These are phyloP conservation scores for Cryptosula pallasiana DNA, from an alignment of 2,888 invertebrate species.

Conservation along the genomic window DNA sequence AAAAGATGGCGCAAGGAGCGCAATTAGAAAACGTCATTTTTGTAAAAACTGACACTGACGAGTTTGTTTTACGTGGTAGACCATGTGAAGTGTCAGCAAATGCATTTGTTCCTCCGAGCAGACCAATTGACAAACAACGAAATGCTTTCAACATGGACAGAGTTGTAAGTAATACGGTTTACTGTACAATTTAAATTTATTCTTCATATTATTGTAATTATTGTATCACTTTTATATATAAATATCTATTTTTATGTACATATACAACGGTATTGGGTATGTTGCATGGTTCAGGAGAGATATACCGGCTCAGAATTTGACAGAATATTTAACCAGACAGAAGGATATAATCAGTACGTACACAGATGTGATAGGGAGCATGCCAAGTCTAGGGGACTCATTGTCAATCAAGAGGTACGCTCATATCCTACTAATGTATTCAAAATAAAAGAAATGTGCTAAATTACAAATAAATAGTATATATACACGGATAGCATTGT, in stretches of 20 bases:
- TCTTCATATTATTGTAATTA: no score
- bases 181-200: no score
- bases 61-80: constrained; percentile 43
- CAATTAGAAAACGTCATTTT: constrained; percentile 22
- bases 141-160: constrained; percentile 43
- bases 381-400: constrained; percentile 46
- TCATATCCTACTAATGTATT: neutral
- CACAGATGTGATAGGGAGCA: constrained; percentile 52
- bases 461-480: no score
- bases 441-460: no score
- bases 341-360: constrained; percentile 46
- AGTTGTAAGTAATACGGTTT: no score
- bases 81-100: constrained; percentile 51
- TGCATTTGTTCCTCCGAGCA: constrained; percentile 45
- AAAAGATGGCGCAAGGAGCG: constrained; percentile 16
- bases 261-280: no score
- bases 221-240: no score
- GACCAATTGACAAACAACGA: constrained; percentile 40
- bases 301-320: constrained; percentile 42
- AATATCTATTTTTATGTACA: no score
- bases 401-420: constrained; percentile 46
- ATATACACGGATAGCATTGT: no score
- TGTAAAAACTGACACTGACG: constrained; percentile 41
- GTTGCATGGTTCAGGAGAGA: constrained; percentile 32
- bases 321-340: constrained; percentile 38